phyloP scores from a whole-genome alignment of 2,113 vertebrate species.

The Sclerurus mexicanus region DNA sequence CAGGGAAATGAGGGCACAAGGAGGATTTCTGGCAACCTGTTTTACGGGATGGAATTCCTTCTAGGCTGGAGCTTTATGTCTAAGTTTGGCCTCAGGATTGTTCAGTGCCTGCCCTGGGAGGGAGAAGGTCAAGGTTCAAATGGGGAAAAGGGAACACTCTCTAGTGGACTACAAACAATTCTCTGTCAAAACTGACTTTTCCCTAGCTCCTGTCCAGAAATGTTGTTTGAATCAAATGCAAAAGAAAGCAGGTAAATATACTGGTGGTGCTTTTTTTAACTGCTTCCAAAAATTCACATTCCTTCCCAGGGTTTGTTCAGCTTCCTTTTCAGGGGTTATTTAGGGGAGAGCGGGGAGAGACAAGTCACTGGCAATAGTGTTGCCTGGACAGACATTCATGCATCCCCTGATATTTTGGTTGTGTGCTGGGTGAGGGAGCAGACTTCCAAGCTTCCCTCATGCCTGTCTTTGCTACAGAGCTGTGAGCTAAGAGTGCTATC shows the following conservation, averaged over 20 bases:
- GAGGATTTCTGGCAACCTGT: not conserved
- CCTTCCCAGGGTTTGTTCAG: not conserved
- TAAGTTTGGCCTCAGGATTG: not conserved
- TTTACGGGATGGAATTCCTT: not conserved
- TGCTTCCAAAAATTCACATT: not conserved
- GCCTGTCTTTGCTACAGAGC: not conserved
- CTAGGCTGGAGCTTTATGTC: not conserved
- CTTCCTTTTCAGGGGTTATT: not conserved
- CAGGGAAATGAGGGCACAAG: not conserved
- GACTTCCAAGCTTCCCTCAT: not conserved
- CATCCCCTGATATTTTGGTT: not conserved
- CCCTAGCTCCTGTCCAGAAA: not conserved
- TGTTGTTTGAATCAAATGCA: not conserved
- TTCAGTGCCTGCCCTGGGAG: not conserved
- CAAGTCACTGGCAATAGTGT: fast-evolving
- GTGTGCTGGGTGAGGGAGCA: not conserved
- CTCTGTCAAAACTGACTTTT: not conserved
- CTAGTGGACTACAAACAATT: not conserved
- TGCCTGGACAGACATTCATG: not conserved
- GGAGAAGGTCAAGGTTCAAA: not conserved
- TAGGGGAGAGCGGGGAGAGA: not conserved
- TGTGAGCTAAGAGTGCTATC: not conserved
- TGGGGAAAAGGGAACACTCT: not conserved
- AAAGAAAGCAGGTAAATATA: not conserved
- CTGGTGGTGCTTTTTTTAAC: fast-evolving